Evolutionary conservation across 2,113 vertebrate species (phyloP).

Genomic region (Gasterosteus aculeatus): DNA sequence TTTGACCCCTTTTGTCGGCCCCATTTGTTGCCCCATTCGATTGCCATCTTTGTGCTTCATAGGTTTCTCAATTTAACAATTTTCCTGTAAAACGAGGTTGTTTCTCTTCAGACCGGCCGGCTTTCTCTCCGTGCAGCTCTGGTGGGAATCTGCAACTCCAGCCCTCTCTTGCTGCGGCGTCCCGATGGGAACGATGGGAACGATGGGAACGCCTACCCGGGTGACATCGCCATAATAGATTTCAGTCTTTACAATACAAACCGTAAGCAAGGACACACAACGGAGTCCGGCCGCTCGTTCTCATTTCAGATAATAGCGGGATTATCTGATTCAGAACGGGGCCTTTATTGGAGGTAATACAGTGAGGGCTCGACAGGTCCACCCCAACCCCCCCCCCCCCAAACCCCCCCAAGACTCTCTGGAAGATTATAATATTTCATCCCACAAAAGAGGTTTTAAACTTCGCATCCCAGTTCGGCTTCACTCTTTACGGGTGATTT

Average conservation of each 20-base stretch:
- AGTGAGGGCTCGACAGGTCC: constrained; percentile 50
- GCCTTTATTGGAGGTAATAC: constrained; percentile 54
- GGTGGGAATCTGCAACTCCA: constrained; percentile 71
- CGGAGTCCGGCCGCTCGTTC: constrained; percentile 38
- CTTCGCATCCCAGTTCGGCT: constrained; percentile 45
- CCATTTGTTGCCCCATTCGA: constrained; percentile 63
- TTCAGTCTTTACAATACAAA: constrained; percentile 68
- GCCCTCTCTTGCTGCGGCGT: constrained; percentile 36
- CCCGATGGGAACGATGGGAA: constrained; percentile 52
- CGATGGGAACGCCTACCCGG: constrained; percentile 58
- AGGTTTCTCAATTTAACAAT: constrained; percentile 76
- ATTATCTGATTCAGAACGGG: constrained; percentile 56
- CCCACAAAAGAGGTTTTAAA: constrained; percentile 61
- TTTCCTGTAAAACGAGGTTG: constrained; percentile 70
- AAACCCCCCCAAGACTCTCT: constrained; percentile 31
- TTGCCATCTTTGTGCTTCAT: constrained; percentile 65
- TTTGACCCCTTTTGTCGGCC: constrained; percentile 78
- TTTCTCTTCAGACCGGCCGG: constrained; percentile 49
- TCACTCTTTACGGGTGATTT: constrained; percentile 43
- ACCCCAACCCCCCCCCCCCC: constrained; percentile 36
- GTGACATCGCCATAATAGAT: constrained; percentile 71
- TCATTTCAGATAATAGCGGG: constrained; percentile 55
- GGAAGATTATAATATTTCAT: constrained; percentile 63
- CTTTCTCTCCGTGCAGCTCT: constrained; percentile 38
- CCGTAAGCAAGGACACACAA: constrained; percentile 54